A percentile compares a stretch with the other conserved stretches of the same genome.
phyloP scores from a whole-genome alignment of 1,140 invertebrate genomes.

The Forficula auricularia region DNA sequence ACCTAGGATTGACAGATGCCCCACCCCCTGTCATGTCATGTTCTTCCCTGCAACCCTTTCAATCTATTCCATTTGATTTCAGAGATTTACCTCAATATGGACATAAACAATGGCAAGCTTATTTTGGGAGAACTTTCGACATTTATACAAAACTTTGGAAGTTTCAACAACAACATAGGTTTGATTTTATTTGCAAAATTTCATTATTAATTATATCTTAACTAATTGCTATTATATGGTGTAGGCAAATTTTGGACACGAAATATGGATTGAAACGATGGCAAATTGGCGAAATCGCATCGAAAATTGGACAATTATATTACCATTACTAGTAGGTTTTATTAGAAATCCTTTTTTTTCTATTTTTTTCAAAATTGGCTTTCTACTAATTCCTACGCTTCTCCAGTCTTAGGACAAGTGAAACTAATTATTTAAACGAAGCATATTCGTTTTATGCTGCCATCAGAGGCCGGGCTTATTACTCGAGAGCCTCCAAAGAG shows the following conservation, averaged over 20 bases:
- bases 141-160: slow-evolving; percentile 98
- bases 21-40: too few relatives aligned
- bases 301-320: slow-evolving; percentile 96
- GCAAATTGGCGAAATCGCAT: slow-evolving; percentile 98
- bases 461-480: slow-evolving; percentile 83
- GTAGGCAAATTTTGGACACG: slow-evolving; percentile 61
- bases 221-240: too few relatives aligned
- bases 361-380: too few relatives aligned
- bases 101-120: slow-evolving; percentile 94
- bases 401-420: slow-evolving; percentile 75
- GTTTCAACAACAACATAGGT: slow-evolving; percentile 92
- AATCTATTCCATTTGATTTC: slow-evolving; percentile 15
- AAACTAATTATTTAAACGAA: slow-evolving; percentile 90
- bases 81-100: slow-evolving; percentile 93
- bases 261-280: slow-evolving; percentile 93
- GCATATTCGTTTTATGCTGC: slow-evolving; percentile 93
- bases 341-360: too few relatives aligned
- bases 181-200: too few relatives aligned
- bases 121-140: slow-evolving; percentile 94
- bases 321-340: slow-evolving; percentile 90
- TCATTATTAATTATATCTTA: too few relatives aligned
- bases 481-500: slow-evolving; percentile 82
- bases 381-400: slow-evolving; percentile 3
- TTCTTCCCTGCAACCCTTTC: too few relatives aligned
- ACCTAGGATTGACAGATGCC: too few relatives aligned